Conservation (phyloP, 2,888 invertebrate species). For the Entomobrya proxima region DNA sequence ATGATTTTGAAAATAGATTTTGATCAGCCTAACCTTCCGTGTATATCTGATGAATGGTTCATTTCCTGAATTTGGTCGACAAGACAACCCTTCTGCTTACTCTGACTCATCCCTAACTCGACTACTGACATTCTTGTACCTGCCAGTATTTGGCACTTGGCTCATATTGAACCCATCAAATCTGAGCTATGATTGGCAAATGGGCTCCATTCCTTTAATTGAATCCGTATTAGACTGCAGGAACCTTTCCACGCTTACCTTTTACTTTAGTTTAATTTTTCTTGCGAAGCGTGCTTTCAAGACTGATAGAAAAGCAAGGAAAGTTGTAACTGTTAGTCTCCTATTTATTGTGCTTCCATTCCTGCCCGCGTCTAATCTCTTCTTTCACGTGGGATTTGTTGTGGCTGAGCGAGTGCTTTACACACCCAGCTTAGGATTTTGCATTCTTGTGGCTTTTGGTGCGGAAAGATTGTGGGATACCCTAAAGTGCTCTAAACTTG, state of each 20-base stretch:
- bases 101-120: slow-evolving; percentile 79
- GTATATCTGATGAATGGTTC: slow-evolving; percentile 87
- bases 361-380: slow-evolving; percentile 89
- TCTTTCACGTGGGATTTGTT: slow-evolving; percentile 89
- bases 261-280: slow-evolving; percentile 82
- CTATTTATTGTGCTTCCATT: slow-evolving; percentile 83
- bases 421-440: slow-evolving; percentile 81
- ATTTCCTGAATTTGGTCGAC: slow-evolving; percentile 87
- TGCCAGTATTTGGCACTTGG: slow-evolving; percentile 90
- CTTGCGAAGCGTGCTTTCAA: slow-evolving; percentile 78
- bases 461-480: slow-evolving; percentile 63
- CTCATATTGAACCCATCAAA: slow-evolving; percentile 86
- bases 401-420: slow-evolving; percentile 93
- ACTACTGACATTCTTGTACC: slow-evolving; percentile 87
- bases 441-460: slow-evolving; percentile 73
- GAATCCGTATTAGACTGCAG: slow-evolving; percentile 83
- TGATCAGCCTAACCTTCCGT: slow-evolving; percentile 83
- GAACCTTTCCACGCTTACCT: slow-evolving; percentile 85
- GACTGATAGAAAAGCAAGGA: background rate
- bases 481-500: background rate
- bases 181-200: slow-evolving; percentile 93
- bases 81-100: slow-evolving; percentile 91
- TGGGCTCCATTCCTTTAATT: slow-evolving; percentile 90
- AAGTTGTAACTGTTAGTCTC: slow-evolving; percentile 61
- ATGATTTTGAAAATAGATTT: slow-evolving; percentile 79